phyloP scores from a whole-genome alignment of 2,797 vertebrate genomes.

The Amniataba percoides region DNA sequence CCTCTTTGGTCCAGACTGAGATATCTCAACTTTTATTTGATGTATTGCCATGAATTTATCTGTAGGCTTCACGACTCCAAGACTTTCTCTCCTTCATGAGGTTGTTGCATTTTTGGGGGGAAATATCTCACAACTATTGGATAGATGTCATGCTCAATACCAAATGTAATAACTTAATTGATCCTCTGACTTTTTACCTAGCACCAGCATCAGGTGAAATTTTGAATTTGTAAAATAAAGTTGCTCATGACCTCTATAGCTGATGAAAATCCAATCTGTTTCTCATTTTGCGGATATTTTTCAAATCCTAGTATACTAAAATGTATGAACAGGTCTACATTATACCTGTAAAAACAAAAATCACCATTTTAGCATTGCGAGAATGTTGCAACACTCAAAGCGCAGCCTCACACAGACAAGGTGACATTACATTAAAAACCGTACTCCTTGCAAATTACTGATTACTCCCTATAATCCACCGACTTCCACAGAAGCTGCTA shows the following conservation, averaged over 20 bases:
- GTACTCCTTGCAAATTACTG: not conserved
- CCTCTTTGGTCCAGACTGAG: not conserved
- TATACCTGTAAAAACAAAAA: not conserved
- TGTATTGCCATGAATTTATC: not conserved
- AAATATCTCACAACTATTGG: not conserved
- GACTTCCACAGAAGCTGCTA: not conserved
- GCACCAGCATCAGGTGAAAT: not conserved
- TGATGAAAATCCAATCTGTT: not conserved
- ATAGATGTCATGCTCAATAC: not conserved
- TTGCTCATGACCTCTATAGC: not conserved
- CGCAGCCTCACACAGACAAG: not conserved
- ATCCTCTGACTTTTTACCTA: not conserved
- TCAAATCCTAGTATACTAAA: not conserved
- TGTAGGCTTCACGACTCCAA: not conserved
- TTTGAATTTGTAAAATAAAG: not conserved
- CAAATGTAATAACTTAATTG: not conserved
- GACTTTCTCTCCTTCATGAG: not conserved
- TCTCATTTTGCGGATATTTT: not conserved
- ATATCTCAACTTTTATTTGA: conserved; percentile 4
- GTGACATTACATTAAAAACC: not conserved
- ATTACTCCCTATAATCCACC: not conserved
- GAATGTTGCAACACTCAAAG: not conserved
- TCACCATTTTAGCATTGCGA: not conserved
- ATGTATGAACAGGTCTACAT: not conserved
- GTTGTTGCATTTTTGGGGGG: not conserved